These are phyloP conservation scores for Drosophila sordidapex DNA, from an alignment of 2,888 invertebrate species.

Conservation along the genomic window DNA sequence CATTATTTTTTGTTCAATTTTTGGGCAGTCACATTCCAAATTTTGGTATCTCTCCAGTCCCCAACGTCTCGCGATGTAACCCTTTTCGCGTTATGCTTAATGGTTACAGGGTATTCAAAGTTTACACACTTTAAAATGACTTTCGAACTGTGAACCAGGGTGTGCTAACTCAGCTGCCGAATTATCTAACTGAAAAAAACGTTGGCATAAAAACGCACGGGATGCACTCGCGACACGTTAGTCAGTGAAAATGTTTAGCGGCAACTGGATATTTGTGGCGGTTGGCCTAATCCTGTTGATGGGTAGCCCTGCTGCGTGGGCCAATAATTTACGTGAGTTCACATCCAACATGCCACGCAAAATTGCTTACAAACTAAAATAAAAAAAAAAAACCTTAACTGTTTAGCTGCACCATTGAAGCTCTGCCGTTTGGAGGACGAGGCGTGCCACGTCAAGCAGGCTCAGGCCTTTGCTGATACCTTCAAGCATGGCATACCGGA, in stretches of 20 bases:
- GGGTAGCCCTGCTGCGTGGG: background rate
- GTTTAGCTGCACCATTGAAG: conserved; percentile 55
- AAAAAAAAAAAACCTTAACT: background rate
- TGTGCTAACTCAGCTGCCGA: background rate
- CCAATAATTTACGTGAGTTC: conserved; percentile 17
- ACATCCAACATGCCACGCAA: background rate
- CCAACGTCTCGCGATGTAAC: background rate
- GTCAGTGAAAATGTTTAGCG: conserved; percentile 33
- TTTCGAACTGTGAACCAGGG: conserved; percentile 10
- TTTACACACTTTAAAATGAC: background rate
- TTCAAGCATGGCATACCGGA: conserved; percentile 59
- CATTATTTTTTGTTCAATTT: background rate
- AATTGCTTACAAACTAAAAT: background rate
- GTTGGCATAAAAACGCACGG: conserved; percentile 35
- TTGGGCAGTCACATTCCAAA: background rate
- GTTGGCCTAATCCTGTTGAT: background rate
- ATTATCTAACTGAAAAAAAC: background rate
- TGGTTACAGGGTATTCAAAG: background rate
- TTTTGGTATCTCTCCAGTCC: background rate
- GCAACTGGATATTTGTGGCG: background rate
- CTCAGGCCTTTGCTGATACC: conserved; percentile 32
- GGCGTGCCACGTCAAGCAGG: conserved; percentile 54
- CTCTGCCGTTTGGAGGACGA: conserved; percentile 66
- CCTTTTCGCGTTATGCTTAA: too few relatives aligned
- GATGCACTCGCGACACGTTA: conserved; percentile 22